These are phyloP conservation scores for Drosophila teissieri DNA, from an alignment of 1,140 invertebrate genomes.

Conservation along the genomic window DNA sequence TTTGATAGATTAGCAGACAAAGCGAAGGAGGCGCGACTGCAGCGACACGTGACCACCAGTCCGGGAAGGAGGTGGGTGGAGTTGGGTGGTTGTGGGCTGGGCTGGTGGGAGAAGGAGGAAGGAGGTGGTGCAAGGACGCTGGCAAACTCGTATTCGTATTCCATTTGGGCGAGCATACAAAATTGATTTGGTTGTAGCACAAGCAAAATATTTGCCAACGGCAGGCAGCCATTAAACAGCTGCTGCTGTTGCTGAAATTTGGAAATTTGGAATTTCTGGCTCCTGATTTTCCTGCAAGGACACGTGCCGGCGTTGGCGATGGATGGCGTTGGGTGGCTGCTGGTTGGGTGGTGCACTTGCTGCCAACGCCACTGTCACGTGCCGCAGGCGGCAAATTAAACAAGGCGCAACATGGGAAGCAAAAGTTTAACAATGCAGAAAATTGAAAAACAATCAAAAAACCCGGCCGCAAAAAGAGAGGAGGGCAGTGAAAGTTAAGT, in stretches of 20 bases:
- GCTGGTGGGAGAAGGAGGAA: not conserved
- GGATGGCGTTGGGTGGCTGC: not conserved
- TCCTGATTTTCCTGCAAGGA: conserved; percentile 28
- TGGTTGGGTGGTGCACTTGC: conserved; percentile 58
- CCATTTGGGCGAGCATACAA: conserved; percentile 70
- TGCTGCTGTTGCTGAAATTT: conserved; percentile 26
- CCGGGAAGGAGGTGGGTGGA: conserved; percentile 2
- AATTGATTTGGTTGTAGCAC: conserved; percentile 74
- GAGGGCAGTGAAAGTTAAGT: conserved; percentile 65
- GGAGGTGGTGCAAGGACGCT: conserved; percentile 34
- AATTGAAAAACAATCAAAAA: conserved; percentile 83
- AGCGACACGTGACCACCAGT: conserved; percentile 70
- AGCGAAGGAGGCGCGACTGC: conserved; percentile 69
- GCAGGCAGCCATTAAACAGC: conserved; percentile 56
- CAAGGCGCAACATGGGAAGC: conserved; percentile 59
- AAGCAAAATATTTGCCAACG: conserved; percentile 76
- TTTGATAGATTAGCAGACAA: conserved; percentile 84
- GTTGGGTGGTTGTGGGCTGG: not conserved
- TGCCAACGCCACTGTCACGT: conserved; percentile 67
- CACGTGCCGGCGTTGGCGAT: conserved; percentile 51
- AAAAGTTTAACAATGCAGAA: conserved; percentile 84
- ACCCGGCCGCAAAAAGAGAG: conserved; percentile 45
- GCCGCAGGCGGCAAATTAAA: conserved; percentile 75
- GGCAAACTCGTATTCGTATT: conserved; percentile 60
- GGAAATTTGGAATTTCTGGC: no score